phyloP scores from a whole-genome alignment of 2,797 vertebrate species.

The Enteromius treurensis region DNA sequence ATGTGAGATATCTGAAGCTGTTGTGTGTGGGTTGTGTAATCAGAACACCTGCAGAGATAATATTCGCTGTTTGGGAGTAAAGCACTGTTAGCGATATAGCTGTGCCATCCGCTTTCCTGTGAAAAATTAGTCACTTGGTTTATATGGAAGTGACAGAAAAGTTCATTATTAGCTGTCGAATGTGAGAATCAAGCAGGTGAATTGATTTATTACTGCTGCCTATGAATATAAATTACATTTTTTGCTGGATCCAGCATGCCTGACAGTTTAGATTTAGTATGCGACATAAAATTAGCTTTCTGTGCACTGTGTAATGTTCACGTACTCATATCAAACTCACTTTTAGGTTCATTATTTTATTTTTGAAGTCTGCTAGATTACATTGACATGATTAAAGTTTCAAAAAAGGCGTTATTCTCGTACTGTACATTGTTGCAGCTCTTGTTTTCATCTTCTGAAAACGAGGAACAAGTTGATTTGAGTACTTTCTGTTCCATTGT shows the following conservation, averaged over 20 bases:
- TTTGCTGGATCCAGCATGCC: neutral
- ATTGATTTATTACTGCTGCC: conserved; percentile 11
- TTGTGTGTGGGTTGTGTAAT: neutral
- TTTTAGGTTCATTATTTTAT: neutral
- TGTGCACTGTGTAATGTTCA: neutral
- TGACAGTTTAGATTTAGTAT: conserved; percentile 34
- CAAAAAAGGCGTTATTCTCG: neutral
- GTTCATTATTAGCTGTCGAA: conserved; percentile 24
- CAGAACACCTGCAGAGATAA: conserved; percentile 8
- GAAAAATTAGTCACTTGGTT: neutral
- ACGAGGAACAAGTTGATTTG: neutral
- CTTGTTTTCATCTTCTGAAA: neutral
- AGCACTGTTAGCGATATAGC: neutral
- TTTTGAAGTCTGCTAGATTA: neutral
- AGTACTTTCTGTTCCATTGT: neutral
- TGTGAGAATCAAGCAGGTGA: conserved; percentile 8
- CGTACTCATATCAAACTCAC: neutral
- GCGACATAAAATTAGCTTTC: neutral
- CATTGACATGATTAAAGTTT: neutral
- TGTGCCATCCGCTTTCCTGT: neutral
- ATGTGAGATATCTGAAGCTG: neutral
- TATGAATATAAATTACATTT: conserved; percentile 10
- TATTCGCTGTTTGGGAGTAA: neutral
- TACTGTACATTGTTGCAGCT: neutral
- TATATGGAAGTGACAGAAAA: conserved; percentile 3